Evolutionary conservation across 2,113 vertebrate genomes (phyloP).

Genomic region (Daboia siamensis): DNA sequence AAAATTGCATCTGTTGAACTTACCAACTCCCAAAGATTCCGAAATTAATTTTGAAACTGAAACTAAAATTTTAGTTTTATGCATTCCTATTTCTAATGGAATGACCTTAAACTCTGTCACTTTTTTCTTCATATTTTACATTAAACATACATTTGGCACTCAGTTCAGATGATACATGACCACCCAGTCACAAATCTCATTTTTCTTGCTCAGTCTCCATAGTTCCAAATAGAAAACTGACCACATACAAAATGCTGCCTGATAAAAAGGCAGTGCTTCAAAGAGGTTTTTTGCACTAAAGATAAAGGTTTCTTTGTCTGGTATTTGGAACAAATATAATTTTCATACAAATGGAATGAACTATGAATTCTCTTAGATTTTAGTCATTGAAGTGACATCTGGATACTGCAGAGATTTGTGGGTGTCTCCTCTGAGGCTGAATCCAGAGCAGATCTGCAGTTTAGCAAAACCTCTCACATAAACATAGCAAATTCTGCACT

Average conservation of each 20-base stretch:
- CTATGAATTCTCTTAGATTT: slow-evolving; percentile 46
- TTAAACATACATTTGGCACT: neutral
- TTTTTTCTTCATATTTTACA: neutral
- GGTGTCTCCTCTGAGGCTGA: slow-evolving; percentile 40
- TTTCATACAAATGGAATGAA: slow-evolving; percentile 48
- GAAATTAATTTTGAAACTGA: neutral
- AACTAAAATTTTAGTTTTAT: neutral
- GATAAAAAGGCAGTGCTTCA: slow-evolving; percentile 67
- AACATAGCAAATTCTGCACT: slow-evolving; percentile 22
- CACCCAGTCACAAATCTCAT: slow-evolving; percentile 30
- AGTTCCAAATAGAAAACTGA: slow-evolving; percentile 60
- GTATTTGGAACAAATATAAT: slow-evolving; percentile 41
- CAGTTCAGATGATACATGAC: slow-evolving; percentile 27
- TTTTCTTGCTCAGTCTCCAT: slow-evolving; percentile 53
- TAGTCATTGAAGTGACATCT: slow-evolving; percentile 49
- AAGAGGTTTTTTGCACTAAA: slow-evolving; percentile 55
- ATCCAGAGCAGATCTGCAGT: slow-evolving; percentile 33
- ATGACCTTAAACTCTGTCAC: neutral
- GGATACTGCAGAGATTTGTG: slow-evolving; percentile 24
- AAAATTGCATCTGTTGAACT: neutral
- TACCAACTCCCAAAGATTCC: neutral
- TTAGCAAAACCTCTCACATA: neutral
- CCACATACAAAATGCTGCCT: slow-evolving; percentile 66
- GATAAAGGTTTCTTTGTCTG: slow-evolving; percentile 68
- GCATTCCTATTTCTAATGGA: neutral